A percentile compares a stretch with the other conserved stretches of the same genome.
These are phyloP conservation scores for Callipepla californica DNA, from an alignment of 2,113 vertebrate species.

Conservation along the genomic window DNA sequence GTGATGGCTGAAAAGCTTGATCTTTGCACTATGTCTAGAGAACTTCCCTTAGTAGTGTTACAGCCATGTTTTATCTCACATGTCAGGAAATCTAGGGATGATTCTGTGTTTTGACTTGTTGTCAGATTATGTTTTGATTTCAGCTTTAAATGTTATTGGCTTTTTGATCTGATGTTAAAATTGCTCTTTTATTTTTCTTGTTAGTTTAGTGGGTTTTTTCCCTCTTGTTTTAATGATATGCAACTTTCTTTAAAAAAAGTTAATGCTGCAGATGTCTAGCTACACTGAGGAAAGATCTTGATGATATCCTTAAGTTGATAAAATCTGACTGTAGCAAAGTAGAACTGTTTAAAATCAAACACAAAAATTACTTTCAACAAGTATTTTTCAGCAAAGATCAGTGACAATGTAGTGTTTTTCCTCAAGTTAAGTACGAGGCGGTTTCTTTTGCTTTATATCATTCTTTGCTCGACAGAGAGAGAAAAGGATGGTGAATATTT, in stretches of 20 bases:
- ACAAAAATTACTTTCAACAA: neutral
- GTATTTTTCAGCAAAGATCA: constrained; percentile 11
- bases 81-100: neutral
- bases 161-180: neutral
- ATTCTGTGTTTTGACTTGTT: neutral
- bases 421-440: constrained; percentile 3
- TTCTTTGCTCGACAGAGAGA: constrained; percentile 6
- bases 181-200: neutral
- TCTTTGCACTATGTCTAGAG: neutral
- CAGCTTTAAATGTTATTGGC: neutral
- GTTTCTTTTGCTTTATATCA: neutral
- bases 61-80: neutral
- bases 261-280: neutral
- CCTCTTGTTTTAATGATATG: neutral
- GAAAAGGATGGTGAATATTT: neutral
- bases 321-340: neutral
- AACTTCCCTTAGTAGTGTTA: neutral
- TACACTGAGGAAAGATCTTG: neutral
- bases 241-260: neutral
- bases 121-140: neutral
- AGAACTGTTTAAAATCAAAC: neutral
- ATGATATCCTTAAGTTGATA: neutral
- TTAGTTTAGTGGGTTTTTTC: neutral
- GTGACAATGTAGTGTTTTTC: neutral
- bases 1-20: neutral